phyloP scores from a whole-genome alignment of 1,140 invertebrate genomes.

The Drosophila littoralis region DNA sequence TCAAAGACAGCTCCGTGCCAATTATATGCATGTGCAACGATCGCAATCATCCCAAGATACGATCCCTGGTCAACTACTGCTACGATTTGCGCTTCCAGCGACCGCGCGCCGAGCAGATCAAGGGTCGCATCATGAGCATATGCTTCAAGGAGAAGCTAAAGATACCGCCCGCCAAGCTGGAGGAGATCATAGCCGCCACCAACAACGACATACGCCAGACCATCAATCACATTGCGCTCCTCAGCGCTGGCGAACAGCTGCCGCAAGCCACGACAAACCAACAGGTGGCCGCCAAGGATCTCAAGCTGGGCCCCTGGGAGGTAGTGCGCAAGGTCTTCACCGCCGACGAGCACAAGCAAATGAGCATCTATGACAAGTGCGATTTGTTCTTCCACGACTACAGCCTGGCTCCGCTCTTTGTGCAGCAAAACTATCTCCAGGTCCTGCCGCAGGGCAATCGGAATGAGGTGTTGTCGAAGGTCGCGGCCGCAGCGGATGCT shows the following conservation, averaged over 20 bases:
- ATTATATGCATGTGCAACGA: slow-evolving; percentile 99
- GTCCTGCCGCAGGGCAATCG: slow-evolving; percentile 89
- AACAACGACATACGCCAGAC: slow-evolving; percentile 98
- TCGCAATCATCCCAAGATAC: slow-evolving; percentile 96
- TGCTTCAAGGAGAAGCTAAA: slow-evolving; percentile 97
- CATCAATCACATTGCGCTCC: slow-evolving; percentile 93
- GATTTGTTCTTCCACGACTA: slow-evolving; percentile 99
- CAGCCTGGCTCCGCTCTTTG: slow-evolving; percentile 96
- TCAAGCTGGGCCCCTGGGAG: slow-evolving; percentile 97
- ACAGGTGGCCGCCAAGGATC: slow-evolving; percentile 89
- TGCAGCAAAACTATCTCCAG: slow-evolving; percentile 98
- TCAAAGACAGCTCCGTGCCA: slow-evolving; percentile 95
- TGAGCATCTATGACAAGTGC: slow-evolving; percentile 94
- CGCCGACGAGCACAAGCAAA: slow-evolving; percentile 91
- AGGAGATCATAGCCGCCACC: slow-evolving; percentile 93
- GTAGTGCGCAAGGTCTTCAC: slow-evolving; percentile 95
- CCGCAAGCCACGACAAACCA: slow-evolving; percentile 54
- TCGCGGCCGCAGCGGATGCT: slow-evolving; percentile 92
- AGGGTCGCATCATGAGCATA: slow-evolving; percentile 94
- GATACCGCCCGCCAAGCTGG: slow-evolving; percentile 90
- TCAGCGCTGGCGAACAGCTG: slow-evolving; percentile 87
- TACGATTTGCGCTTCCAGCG: slow-evolving; percentile 95
- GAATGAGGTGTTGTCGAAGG: slow-evolving; percentile 87
- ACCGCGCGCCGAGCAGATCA: slow-evolving; percentile 95
- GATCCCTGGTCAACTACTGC: slow-evolving; percentile 96